phyloP scores from a whole-genome alignment of 2,113 vertebrate genomes.

The Smithornis capensis region DNA sequence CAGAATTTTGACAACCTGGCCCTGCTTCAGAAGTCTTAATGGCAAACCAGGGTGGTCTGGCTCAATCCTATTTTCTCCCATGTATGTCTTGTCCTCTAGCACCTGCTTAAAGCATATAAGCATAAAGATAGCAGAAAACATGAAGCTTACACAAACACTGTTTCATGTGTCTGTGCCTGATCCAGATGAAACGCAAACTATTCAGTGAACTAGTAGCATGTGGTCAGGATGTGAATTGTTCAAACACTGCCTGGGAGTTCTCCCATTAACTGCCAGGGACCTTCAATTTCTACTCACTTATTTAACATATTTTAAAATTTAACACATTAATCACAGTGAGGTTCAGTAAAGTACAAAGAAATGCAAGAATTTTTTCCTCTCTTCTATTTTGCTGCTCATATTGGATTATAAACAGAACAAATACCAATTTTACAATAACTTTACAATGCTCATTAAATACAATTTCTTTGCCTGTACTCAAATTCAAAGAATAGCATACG shows the following conservation, averaged over 20 bases:
- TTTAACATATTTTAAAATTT: not conserved
- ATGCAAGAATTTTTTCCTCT: not conserved
- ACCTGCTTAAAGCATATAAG: not conserved
- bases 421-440: not conserved
- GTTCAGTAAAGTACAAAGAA: not conserved
- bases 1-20: not conserved
- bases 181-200: not conserved
- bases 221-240: not conserved
- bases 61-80: not conserved
- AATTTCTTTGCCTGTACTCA: not conserved
- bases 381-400: not conserved
- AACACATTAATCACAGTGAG: not conserved
- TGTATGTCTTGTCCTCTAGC: not conserved
- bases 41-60: not conserved
- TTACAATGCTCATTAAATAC: not conserved
- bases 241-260: not conserved
- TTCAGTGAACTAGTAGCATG: not conserved
- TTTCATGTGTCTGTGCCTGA: accelerated
- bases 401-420: not conserved
- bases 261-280: not conserved
- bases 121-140: not conserved
- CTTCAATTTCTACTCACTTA: not conserved
- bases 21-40: not conserved
- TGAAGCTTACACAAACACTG: not conserved
- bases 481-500: not conserved